These are phyloP conservation scores for Microhierax caerulescens DNA, from an alignment of 2,797 vertebrate genomes.

Conservation along the genomic window DNA sequence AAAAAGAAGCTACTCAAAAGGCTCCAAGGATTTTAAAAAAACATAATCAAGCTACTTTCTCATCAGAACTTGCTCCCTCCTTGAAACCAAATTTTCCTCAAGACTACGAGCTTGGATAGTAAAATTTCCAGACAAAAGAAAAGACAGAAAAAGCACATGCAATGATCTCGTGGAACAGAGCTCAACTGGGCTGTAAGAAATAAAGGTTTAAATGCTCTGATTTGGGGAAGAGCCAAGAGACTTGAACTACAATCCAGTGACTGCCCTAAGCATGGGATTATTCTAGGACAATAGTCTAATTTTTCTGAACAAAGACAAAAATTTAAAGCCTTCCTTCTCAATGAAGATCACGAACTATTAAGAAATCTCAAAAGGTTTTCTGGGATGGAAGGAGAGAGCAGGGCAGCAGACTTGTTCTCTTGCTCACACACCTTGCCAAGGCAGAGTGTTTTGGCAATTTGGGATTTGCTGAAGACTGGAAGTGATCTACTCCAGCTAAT, in stretches of 20 bases:
- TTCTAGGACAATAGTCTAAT: neutral
- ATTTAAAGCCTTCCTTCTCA: neutral
- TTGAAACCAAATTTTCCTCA: neutral
- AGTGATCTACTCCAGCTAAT: neutral
- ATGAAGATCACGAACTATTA: accelerated
- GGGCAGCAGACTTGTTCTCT: neutral
- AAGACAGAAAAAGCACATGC: neutral
- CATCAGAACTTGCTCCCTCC: neutral
- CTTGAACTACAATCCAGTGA: neutral
- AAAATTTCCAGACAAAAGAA: neutral
- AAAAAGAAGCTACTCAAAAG: neutral
- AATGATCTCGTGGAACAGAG: neutral
- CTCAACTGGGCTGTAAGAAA: neutral
- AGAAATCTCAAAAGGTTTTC: neutral
- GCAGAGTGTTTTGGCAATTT: neutral
- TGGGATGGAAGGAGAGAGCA: neutral
- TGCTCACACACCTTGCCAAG: neutral
- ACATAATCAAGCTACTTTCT: neutral
- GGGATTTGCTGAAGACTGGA: neutral
- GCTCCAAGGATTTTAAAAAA: neutral
- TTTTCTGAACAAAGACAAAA: neutral
- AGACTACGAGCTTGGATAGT: neutral
- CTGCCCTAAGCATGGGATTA: neutral
- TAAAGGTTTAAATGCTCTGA: neutral
- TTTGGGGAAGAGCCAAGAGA: neutral